A percentile compares a stretch with the other conserved stretches of the same genome.
Evolutionary conservation across 1,140 invertebrate genomes (phyloP).

Genomic region (Brachionus manjavacas): DNA sequence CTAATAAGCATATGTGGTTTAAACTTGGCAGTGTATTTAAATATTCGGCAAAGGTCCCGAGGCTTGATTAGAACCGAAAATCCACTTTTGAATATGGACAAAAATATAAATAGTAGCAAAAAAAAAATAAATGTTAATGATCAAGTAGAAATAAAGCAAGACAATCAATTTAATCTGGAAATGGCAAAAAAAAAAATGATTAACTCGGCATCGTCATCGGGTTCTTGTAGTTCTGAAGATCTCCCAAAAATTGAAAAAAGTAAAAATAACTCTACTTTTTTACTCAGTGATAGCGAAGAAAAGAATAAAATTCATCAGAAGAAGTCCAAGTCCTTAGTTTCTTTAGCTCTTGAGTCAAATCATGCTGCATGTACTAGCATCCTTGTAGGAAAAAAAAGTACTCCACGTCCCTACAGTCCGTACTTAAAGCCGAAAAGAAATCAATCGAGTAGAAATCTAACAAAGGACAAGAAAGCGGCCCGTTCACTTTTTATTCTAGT

Average conservation of each 20-base stretch:
- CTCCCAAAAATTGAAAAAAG: not conserved
- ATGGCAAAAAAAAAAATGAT: not conserved
- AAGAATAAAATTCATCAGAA: not conserved
- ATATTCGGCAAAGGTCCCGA: slow-evolving; percentile 44
- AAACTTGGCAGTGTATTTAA: slow-evolving; percentile 46
- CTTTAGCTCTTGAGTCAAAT: not conserved
- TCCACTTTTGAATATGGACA: not conserved
- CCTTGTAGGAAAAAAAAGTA: not conserved
- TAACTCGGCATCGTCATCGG: not conserved
- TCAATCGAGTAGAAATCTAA: not conserved
- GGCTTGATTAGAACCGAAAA: slow-evolving; percentile 39
- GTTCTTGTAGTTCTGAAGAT: not conserved
- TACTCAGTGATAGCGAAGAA: not conserved
- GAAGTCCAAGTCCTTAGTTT: not conserved
- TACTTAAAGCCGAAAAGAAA: slow-evolving; percentile 33
- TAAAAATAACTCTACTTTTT: not conserved
- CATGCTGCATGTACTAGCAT: slow-evolving; percentile 4
- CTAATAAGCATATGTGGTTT: slow-evolving; percentile 44
- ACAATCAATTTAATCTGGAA: not conserved
- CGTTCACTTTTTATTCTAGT: slow-evolving; percentile 44
- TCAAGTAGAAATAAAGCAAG: not conserved
- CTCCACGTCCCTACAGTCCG: not conserved
- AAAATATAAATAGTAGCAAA: not conserved
- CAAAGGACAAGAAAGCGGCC: slow-evolving; percentile 43
- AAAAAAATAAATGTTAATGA: not conserved